Base-by-base conservation (phyloP, 2,888 invertebrate species). In the Acronicta leporina region DNA sequence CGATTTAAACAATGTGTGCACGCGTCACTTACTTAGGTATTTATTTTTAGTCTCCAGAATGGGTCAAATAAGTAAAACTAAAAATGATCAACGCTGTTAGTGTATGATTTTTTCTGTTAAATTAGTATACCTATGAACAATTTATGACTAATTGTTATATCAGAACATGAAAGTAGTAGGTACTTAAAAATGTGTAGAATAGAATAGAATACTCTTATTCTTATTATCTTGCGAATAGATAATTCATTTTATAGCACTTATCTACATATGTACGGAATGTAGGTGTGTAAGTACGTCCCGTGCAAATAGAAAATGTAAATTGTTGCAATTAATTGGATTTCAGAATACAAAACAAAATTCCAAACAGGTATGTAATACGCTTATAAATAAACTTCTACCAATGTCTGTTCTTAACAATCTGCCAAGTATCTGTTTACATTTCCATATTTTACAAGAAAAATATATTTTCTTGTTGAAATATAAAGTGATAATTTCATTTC, bases 1-100 rank as follows among this genome's bases (percentile, higher is more conserved):
- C 92, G 92, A 93, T 94, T 92, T 87, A 88, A 91, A 90, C 89
- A 90, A 90, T 90, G 89, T 88, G 88, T 90, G 85, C 86, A 88
- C 83, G 85, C 86, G 83, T 85, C 84, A 84, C 79, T 84, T 84
- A 86, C 80, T 84, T 83, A 77, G 75, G 83, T 87, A 84, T 86
- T 87, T 87, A 81, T 82, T 82, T 81, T 20, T 85, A 80, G 72
- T 81, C 81, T 82, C 81, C 74, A 62, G 63, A 55, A 65, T 63
- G 61, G 51, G 43, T 67, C 20, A 27, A 51, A 40, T 33, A 27
- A 45, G 57, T 35, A 63, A 59, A 70, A 33, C 58, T 71, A n/a
- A n/a, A 35, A 33, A 33, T 35, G 4, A n/a, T n/a, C 35, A 20
- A 4, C 13, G 11, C 20, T 4, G 42, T 20, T 42, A 20, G n/a